phyloP scores from a whole-genome alignment of 64 coral and sea anemone species.

The Acropora yongei region DNA sequence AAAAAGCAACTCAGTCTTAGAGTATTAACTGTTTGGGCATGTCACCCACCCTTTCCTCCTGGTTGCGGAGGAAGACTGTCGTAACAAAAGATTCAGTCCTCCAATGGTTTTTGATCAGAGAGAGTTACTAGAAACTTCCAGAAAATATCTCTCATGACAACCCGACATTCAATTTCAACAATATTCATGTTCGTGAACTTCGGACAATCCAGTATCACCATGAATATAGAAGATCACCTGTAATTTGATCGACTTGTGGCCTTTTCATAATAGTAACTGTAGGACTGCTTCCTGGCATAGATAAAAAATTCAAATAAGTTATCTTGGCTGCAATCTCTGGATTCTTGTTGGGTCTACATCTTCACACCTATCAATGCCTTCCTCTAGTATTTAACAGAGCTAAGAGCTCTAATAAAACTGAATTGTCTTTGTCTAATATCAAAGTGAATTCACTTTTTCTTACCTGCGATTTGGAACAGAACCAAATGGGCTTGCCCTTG shows the following conservation, averaged over 20 bases:
- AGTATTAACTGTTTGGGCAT: too few species aligned
- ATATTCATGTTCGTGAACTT: too few species aligned
- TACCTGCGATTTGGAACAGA: conserved; percentile 27
- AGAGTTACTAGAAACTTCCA: too few species aligned
- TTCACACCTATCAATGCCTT: background rate
- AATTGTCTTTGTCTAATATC: too few species aligned
- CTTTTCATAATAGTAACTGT: conserved; percentile 33
- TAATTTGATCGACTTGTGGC: conserved; percentile 26
- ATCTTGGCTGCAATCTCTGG: background rate
- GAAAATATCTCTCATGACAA: background rate
- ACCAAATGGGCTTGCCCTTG: conserved; percentile 63
- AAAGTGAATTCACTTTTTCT: background rate
- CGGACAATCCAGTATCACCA: too few species aligned
- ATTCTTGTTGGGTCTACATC: background rate
- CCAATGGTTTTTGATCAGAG: too few species aligned
- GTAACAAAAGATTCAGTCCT: too few species aligned
- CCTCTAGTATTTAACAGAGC: too few species aligned
- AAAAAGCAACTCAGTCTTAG: too few species aligned
- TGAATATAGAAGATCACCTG: background rate
- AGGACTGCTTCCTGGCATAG: background rate
- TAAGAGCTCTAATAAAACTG: too few species aligned
- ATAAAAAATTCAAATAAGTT: background rate
- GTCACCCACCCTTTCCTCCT: too few species aligned
- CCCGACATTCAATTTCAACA: background rate
- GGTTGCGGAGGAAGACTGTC: too few species aligned